A percentile compares a stretch with the other conserved stretches of the same genome.
Conservation (phyloP, 2,113 vertebrate species). For the Xyliphius kryptos region DNA sequence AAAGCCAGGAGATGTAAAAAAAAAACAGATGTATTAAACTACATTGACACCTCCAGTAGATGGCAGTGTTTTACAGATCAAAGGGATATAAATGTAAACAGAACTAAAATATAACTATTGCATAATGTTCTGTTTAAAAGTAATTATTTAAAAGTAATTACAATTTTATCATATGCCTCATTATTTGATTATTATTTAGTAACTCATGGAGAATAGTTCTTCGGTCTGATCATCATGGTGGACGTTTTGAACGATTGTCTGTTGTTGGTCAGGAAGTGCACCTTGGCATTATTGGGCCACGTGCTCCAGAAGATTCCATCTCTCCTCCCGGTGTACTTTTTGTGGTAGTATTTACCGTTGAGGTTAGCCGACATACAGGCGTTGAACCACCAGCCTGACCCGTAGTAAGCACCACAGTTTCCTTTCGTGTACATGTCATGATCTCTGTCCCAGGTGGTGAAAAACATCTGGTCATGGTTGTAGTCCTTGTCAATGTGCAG, state of each 20-base stretch:
- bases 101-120: too few relatives aligned
- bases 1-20: too few relatives aligned
- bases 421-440: constrained; percentile 85
- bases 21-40: too few relatives aligned
- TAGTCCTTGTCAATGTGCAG: constrained; percentile 79
- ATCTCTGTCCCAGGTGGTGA: constrained; percentile 86
- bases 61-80: too few relatives aligned
- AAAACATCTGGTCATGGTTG: constrained; percentile 91
- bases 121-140: too few relatives aligned
- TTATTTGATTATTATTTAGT: too few relatives aligned
- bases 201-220: constrained; percentile 71
- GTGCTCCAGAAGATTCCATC: constrained; percentile 97
- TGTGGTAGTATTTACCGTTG: constrained; percentile 92
- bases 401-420: constrained; percentile 87
- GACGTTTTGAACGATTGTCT: constrained; percentile 81
- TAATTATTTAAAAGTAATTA: too few relatives aligned
- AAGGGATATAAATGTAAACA: too few relatives aligned
- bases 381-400: constrained; percentile 97
- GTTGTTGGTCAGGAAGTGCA: constrained; percentile 69
- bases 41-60: too few relatives aligned
- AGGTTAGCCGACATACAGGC: constrained; percentile 94
- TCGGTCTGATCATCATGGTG: constrained; percentile 95
- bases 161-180: too few relatives aligned
- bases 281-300: constrained; percentile 74
- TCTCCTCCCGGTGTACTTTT: constrained; percentile 83